phyloP scores from a whole-genome alignment of 2,113 vertebrate genomes.

The Lates calcarifer region DNA sequence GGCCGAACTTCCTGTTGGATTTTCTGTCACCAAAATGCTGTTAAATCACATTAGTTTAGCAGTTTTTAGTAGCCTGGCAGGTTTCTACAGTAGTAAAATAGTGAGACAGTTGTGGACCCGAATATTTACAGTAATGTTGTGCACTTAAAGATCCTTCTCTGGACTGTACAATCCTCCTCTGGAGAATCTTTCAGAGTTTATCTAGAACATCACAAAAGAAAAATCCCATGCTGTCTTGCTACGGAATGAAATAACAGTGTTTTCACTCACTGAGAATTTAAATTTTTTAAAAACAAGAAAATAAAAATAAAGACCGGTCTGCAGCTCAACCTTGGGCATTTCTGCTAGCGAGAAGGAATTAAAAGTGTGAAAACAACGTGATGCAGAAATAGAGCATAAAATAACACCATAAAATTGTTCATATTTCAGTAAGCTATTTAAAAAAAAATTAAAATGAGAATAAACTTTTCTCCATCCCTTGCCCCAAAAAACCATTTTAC shows the following conservation, averaged over 20 bases:
- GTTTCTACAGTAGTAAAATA: constrained; percentile 79
- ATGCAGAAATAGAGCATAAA: constrained; percentile 79
- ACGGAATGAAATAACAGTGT: constrained; percentile 79
- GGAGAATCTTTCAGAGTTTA: constrained; percentile 55
- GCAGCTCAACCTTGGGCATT: constrained; percentile 51
- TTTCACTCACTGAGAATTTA: constrained; percentile 68
- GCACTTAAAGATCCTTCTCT: constrained; percentile 66
- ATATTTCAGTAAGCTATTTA: constrained; percentile 81
- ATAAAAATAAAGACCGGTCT: constrained; percentile 57
- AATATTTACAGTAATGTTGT: constrained; percentile 83
- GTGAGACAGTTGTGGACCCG: constrained; percentile 69
- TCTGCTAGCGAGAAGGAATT: constrained; percentile 61
- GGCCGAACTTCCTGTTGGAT: constrained; percentile 11
- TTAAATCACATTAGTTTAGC: constrained; percentile 56
- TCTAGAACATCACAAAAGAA: constrained; percentile 49
- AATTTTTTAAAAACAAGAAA: constrained; percentile 15
- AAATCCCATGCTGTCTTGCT: constrained; percentile 59
- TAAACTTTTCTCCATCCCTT: constrained; percentile 58
- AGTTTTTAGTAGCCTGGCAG: constrained; percentile 63
- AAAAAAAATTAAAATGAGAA: constrained; percentile 80
- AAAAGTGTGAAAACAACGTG: constrained; percentile 68
- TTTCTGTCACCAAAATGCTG: constrained; percentile 27
- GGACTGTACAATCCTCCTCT: constrained; percentile 49
- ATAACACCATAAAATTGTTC: constrained; percentile 84
- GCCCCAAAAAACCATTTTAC: constrained; percentile 74